phyloP scores from a whole-genome alignment of 1,140 invertebrate genomes.

The Sminthurinus signatus region DNA sequence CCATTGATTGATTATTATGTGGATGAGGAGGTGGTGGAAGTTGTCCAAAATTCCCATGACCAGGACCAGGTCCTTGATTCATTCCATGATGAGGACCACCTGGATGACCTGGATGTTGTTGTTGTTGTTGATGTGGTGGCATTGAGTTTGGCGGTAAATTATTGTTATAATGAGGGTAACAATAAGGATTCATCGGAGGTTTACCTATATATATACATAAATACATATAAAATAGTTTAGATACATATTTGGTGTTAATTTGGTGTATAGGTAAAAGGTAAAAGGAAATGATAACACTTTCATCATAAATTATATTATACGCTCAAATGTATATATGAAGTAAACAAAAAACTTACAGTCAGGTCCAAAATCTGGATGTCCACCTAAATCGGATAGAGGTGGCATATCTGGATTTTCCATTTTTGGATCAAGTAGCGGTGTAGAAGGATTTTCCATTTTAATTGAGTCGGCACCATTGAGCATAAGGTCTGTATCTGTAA shows the following conservation, averaged over 20 bases:
- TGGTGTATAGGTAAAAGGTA: background rate
- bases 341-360: conserved; percentile 33
- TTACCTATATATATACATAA: too few relatives aligned
- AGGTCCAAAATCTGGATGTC: conserved; percentile 35
- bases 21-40: conserved; percentile 11
- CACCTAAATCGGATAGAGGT: conserved; percentile 33
- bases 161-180: conserved; percentile 39
- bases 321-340: background rate
- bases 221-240: too few relatives aligned
- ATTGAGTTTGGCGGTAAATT: conserved; percentile 34
- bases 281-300: too few relatives aligned
- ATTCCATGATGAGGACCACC: conserved; percentile 9
- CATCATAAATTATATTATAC: too few relatives aligned
- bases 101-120: conserved; percentile 19
- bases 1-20: too few relatives aligned
- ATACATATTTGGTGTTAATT: background rate
- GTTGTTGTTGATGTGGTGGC: too few relatives aligned
- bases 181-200: conserved; percentile 37
- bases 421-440: conserved; percentile 33
- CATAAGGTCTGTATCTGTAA: conserved; percentile 37
- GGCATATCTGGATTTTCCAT: conserved; percentile 34
- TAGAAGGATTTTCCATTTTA: conserved; percentile 38
- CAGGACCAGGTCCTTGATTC: background rate
- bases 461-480: conserved; percentile 41
- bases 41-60: too few relatives aligned